Base-by-base conservation (phyloP, 2,888 invertebrate species). In the Coelogynopora nodosa region DNA sequence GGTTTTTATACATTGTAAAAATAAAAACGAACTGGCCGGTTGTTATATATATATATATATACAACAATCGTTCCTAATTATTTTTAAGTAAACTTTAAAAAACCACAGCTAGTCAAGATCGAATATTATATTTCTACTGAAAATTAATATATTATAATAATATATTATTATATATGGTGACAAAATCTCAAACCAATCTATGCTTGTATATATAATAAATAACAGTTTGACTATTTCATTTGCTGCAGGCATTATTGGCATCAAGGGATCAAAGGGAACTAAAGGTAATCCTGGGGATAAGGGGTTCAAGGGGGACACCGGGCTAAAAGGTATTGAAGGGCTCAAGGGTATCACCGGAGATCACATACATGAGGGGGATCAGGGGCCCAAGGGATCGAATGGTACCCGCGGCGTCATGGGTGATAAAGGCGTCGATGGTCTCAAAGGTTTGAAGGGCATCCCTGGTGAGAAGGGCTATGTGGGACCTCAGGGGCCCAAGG, bases 401-500 rank as follows among this genome's bases (percentile, higher is more conserved):
- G 84, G 84, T 2, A 49, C 30, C 27, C n/a, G 2, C 10, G 84
- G 84, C 13, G 0, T 67, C 23, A 31, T 2, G 2, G 84, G 84
- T 13, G 49, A 84, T 1, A 84, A 84, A 2, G 84, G 84, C 18
- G 67, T 31, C 1, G 49, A 31, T 0, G 84, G 84, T 13, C 31
- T 31, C 2, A 13, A 84, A 23, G 84, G 84, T 5, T 31, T 49
- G 13, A 84, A 84, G 26, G 84, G 84, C 2, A 26, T 29, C 67
- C 13, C 28, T 26, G 85, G 85, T 0, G 67, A 85, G 29, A 5
- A 10, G 18, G 85, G 85, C 0, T 67, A 67, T 28, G 67, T 67
- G 67, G 85, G 85, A 67, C 29, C 28, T 83, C 67, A 5, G 0
- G 85, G 85, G 26, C 67, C 26, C 0, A 85, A 84, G 26, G 85